Evolutionary conservation across 1,140 invertebrate genomes (phyloP), one percentile per base, ranked within the genome.

Genomic region (Micrasema longulum): DNA sequence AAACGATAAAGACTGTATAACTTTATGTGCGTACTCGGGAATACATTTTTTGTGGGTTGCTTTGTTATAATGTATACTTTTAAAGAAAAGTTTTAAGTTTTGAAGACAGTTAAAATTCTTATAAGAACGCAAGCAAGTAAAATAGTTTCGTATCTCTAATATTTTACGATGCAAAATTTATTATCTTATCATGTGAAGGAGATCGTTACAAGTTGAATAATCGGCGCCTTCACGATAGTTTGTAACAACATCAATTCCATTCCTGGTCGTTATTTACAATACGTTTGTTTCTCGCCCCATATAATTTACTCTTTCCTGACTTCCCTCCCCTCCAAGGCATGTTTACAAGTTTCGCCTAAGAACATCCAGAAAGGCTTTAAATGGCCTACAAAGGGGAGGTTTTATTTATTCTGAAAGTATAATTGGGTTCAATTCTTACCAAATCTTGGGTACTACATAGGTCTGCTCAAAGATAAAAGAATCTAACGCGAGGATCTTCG

Each of bases 211-310:
- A 31, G 18, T 64, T 47, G 60, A 66, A 52, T 66, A 66, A 50
- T 66, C n/a, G 31, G n/a, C 47, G 31, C 47, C 31, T 52, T 52
- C 48, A 20, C 31, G 64, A 66, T 66, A 64, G 60, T 45, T 64
- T 20, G 12, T 31, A 35, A 18, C 60, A 23, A 45, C 60, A 66
- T 66, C 64, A 66, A 66, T 66, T 66, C 64, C 48, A 14, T 50
- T 52, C 38, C 64, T 50, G 45, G 47, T 23, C 47, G 64, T 47
- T 66, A 66, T 52, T 66, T 66, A 66, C 64, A 66, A 52, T 66
- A 36, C 64, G 64, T 53, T 52, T 66, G 47, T 1, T 47, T 38
- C 20, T 36, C 64, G 41, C 64, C 45, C 47, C 43, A 38, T 35
- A 47, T 31, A 47, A 64, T 47, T 64, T 64, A 64, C 60, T 64